Evolutionary conservation across 2,113 vertebrate species (phyloP), one percentile per base, ranked within the genome.

Genomic region (Sorex fumeus): DNA sequence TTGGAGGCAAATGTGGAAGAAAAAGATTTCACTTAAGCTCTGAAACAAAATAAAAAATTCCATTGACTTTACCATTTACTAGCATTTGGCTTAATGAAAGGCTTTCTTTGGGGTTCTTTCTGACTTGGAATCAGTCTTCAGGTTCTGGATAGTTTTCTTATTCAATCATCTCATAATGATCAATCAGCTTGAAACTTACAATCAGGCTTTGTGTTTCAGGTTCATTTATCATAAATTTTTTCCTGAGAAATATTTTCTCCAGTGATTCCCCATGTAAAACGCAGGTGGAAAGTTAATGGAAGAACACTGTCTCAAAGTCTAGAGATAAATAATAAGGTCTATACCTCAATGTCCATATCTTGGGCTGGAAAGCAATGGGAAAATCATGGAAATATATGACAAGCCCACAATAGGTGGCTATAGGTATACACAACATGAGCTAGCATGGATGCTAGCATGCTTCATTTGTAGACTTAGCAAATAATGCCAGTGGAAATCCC

Each of bases 11-110:
- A 93, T 0, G 25, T 83, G 25, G 23, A 60, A 88, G 75, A 83
- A 86, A 95, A 28, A 50, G 25, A 78, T 93, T 94, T 95, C 57
- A 53, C 9, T 60, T 64, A 84, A 78, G 3, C 89, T 69, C 15
- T 34, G 45, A 91, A 86, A 94, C 50, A 86, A 95, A 93, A 93
- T 40, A 23, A 88, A 92, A 88, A 94, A 69, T 92, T 15, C n/a
- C 43, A 71, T 27, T 95, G 74, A 62, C 11, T 62, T 90, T 87
- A 70, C 80, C 72, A 88, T 53, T 70, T 93, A 36, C 32, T 64
- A 95, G 67, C 70, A 85, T 86, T 23, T 64, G n/a, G 34, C 71
- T 60, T 19, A 60, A 19, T 88, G 89, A 43, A 87, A 91, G 67
- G 40, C 30, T 88, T 93, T 83, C 43, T 64, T 34, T 85, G 79